phyloP scores from a whole-genome alignment of 2,113 vertebrate genomes.

The Pomatostomus ruficeps region DNA sequence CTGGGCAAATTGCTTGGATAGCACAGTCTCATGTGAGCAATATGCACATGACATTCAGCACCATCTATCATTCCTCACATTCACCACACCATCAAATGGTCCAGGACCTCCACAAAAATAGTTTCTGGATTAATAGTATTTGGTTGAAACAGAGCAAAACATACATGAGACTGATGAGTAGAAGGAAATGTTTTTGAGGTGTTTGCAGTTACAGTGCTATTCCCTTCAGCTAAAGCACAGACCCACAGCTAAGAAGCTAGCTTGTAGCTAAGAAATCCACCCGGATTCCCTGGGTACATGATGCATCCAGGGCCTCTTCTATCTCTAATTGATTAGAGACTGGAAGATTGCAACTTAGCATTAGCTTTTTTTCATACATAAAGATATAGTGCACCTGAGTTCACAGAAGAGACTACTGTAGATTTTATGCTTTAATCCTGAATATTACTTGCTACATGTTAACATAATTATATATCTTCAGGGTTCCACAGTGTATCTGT shows the following conservation, averaged over 20 bases:
- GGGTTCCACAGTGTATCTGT: neutral
- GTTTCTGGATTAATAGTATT: neutral
- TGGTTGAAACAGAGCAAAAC: neutral
- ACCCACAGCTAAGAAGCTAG: neutral
- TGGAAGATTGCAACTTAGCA: neutral
- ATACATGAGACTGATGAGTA: neutral
- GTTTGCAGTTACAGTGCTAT: neutral
- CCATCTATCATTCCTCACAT: neutral
- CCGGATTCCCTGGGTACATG: neutral
- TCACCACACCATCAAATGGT: neutral
- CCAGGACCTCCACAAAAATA: neutral
- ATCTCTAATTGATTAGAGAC: neutral
- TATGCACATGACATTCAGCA: fast-evolving
- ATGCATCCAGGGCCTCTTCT: neutral
- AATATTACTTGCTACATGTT: neutral
- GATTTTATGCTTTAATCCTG: neutral
- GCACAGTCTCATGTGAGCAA: neutral
- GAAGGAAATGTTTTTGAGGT: neutral
- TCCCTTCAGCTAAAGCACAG: neutral
- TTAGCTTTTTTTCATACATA: neutral
- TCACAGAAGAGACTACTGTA: neutral
- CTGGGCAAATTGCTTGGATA: neutral
- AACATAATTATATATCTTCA: neutral
- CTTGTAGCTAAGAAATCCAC: neutral
- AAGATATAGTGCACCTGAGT: neutral